Evolutionary conservation across 2,113 vertebrate species (phyloP).

Genomic region (Otis tarda): DNA sequence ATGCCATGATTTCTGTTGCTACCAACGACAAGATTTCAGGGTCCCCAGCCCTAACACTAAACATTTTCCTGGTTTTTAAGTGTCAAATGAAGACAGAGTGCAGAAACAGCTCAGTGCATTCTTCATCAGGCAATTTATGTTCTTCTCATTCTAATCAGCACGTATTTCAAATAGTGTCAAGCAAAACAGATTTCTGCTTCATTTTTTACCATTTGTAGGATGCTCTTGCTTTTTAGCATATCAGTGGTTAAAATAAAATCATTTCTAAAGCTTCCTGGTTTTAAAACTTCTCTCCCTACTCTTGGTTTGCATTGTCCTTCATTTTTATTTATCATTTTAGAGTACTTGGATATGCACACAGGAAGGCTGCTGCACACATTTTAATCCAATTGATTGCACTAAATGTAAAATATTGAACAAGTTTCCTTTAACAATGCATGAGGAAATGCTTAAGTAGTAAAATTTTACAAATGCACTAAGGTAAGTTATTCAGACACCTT

Average conservation of each 20-base stretch:
- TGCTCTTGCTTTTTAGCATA: background rate
- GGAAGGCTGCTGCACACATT: background rate
- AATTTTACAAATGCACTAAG: background rate
- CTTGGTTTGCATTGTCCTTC: background rate
- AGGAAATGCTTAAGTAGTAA: background rate
- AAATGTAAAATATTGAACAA: background rate
- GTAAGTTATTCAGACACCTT: background rate
- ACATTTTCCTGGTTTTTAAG: background rate
- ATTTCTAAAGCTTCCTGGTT: background rate
- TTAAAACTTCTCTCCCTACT: background rate
- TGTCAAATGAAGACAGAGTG: background rate
- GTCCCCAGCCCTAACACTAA: background rate
- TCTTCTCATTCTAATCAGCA: background rate
- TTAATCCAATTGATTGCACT: background rate
- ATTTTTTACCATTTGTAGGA: background rate
- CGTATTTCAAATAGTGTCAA: background rate
- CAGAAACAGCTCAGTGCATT: background rate
- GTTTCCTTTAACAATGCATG: background rate
- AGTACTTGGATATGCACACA: background rate
- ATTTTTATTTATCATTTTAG: slow-evolving; percentile 2
- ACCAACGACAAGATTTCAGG: background rate
- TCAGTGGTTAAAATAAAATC: background rate
- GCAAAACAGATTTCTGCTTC: background rate
- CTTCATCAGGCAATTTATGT: background rate
- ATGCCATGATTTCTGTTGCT: background rate